Conservation (phyloP, 2,797 vertebrate genomes). For the Centroberyx gerrardi region DNA sequence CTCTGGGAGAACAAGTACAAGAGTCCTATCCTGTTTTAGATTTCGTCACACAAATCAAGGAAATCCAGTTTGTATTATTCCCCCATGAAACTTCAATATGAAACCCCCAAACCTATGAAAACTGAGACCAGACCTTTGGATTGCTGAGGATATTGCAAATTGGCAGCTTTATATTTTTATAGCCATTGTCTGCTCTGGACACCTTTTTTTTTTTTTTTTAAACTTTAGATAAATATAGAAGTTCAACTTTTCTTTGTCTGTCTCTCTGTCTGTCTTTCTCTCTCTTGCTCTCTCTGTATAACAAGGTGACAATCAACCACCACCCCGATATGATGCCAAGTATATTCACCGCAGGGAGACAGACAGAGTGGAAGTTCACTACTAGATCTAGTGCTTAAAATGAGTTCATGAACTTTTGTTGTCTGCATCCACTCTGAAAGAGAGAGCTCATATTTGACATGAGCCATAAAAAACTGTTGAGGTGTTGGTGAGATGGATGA, state of each 20-base stretch:
- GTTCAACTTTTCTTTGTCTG: slow-evolving; percentile 7
- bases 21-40: slow-evolving; percentile 36
- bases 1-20: slow-evolving; percentile 47
- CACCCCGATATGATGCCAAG: slow-evolving; percentile 57
- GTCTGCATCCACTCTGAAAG: neutral
- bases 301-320: slow-evolving; percentile 75
- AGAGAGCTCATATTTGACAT: slow-evolving; percentile 27
- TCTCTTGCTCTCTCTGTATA: slow-evolving; percentile 34
- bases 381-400: slow-evolving; percentile 9
- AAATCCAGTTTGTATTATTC: slow-evolving; percentile 33
- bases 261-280: slow-evolving; percentile 39
- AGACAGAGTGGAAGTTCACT: neutral
- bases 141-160: neutral
- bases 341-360: slow-evolving; percentile 33
- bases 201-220: slow-evolving; percentile 26
- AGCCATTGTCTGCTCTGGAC: slow-evolving; percentile 27
- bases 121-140: slow-evolving; percentile 14
- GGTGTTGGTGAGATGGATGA: slow-evolving; percentile 27
- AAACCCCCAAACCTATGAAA: slow-evolving; percentile 23
- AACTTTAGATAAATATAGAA: neutral
- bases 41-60: slow-evolving; percentile 33
- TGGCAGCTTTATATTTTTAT: slow-evolving; percentile 23
- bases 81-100: slow-evolving; percentile 28
- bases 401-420: neutral
- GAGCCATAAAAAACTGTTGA: slow-evolving; percentile 50